phyloP scores from a whole-genome alignment of 1,140 invertebrate genomes.

The Melanaphis sacchari region DNA sequence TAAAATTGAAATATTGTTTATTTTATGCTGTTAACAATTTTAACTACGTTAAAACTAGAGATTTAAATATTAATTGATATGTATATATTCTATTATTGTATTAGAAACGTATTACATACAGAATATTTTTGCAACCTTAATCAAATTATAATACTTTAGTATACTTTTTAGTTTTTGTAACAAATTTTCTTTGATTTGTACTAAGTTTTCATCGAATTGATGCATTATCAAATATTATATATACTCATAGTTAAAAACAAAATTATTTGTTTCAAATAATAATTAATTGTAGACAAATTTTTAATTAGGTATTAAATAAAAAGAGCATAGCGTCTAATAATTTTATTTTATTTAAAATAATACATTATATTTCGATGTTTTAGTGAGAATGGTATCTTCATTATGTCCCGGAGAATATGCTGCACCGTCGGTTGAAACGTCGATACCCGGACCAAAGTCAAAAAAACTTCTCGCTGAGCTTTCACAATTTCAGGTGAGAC shows the following conservation, averaged over 20 bases:
- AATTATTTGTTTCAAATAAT: background rate
- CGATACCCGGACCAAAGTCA: slow-evolving; percentile 74
- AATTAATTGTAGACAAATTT: background rate
- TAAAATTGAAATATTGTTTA: too few species aligned
- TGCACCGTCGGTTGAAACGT: slow-evolving; percentile 68
- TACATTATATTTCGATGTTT: background rate
- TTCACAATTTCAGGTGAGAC: slow-evolving; percentile 66
- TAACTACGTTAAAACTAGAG: too few species aligned
- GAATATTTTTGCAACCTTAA: too few species aligned
- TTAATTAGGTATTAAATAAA: background rate
- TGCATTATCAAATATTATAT: background rate
- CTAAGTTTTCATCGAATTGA: too few species aligned
- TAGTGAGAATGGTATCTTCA: slow-evolving; percentile 43
- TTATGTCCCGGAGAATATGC: slow-evolving; percentile 66
- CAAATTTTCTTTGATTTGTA: too few species aligned
- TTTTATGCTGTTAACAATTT: too few species aligned
- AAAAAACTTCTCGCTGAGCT: slow-evolving; percentile 69
- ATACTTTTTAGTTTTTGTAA: too few species aligned
- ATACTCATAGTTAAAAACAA: background rate
- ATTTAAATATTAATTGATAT: too few species aligned
- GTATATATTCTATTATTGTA: too few species aligned
- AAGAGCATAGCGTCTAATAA: background rate
- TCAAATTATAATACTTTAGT: too few species aligned
- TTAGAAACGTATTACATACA: too few species aligned
- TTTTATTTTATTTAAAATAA: background rate